Evolutionary conservation across 2,888 invertebrate genomes (phyloP), one percentile per base, ranked within the genome.

Genomic region (Choristoneura rosaceana): DNA sequence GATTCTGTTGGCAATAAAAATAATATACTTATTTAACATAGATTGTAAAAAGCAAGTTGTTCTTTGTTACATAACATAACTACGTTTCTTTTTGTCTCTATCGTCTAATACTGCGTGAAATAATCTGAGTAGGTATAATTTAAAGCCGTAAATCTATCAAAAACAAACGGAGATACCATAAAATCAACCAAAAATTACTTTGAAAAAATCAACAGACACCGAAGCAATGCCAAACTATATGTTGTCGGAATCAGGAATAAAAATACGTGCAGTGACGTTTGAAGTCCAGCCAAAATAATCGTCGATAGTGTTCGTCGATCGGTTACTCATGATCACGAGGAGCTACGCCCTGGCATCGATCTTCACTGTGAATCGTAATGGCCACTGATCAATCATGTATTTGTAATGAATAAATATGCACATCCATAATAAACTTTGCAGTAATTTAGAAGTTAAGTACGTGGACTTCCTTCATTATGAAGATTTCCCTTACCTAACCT

Each of bases 271-370:
- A 76, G 77, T 85, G 85, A 85, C 83, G 87, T 88, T 92, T 91
- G 90, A 90, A 85, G 81, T 83, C 78, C 75, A 80, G 93, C 92
- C 93, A 93, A 91, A 84, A 75, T 75, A 76, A 78, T 78, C 74
- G 78, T 71, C 74, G 75, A 78, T 77, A 80, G 80, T 79, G 79
- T 79, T 79, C 78, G 82, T 82, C 77, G 81, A 82, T 80, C 41
- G 59, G 63, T 79, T 80, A 81, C 78, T 82, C 80, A 82, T 76
- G 79, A 76, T 63, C 71, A 73, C 68, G 80, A 75, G 74, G 55
- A 71, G 75, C 79, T 77, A 79, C 74, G 79, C 76, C 78, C 80
- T 86, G 84, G 81, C 84, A 83, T 80, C 79, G 70, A 73, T 78
- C 78, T 66, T 74, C 74, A 65, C 73, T 73, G 60, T 69, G 75